Evolutionary conservation across 2,797 vertebrate genomes (phyloP), one percentile per base, ranked within the genome.

Genomic region (Danio aesculapii): DNA sequence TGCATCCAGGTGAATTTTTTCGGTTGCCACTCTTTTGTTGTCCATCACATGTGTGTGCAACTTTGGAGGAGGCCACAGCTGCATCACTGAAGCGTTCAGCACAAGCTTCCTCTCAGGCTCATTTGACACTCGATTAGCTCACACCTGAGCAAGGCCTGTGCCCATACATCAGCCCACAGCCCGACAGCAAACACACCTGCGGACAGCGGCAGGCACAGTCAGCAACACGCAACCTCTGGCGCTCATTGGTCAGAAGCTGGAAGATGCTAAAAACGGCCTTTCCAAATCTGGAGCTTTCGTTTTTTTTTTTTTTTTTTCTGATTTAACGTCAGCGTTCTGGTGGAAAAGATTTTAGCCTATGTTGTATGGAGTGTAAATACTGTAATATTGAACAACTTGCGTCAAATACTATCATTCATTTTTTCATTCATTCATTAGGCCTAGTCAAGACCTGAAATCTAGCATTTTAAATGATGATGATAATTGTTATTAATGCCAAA

Each of bases 41-140:
- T 55, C 30, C n/a, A n/a, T 41, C 47, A 50, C 72, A 64, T 47
- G 50, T 71, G 58, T 66, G 71, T 30, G 72, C 55, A 47, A 63
- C 72, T 55, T 59, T 68, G 6, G 53, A 84, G 81, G 87, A 81
- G 84, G 87, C 83, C 90, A 85, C 92, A 94, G 91, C 91, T 92
- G 91, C 84, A 79, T 50, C 2, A 1, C 81, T 82, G 75, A 82
- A 72, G 41, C 30, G 21, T 75, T 77, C 57, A 58, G 68, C 30
- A 81, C 83, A 76, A 75, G 85, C 88, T 82, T 83, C 81, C 79
- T 83, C 85, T 77, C 85, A 67, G 75, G 90, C 90, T 92, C 88
- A 92, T 93, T 92, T 92, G 90, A 92, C 90, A 91, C 88, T 89
- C 86, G 85, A 91, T 93, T 93, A 92, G 87, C 90, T 92, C 89